These are phyloP conservation scores for Geophilus truncorum DNA, from an alignment of 2,888 invertebrate species.

Conservation along the genomic window DNA sequence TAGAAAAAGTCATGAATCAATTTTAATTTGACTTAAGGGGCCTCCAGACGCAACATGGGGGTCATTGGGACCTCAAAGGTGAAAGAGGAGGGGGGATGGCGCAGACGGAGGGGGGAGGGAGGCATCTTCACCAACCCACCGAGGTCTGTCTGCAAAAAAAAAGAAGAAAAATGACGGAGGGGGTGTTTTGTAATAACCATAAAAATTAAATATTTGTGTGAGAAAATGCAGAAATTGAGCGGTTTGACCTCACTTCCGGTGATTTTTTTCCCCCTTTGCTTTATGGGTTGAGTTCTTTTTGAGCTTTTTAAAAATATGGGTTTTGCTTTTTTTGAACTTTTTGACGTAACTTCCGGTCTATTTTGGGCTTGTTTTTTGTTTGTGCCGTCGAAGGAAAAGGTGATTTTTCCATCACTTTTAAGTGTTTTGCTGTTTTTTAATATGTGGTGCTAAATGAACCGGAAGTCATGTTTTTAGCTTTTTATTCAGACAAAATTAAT, in stretches of 20 bases:
- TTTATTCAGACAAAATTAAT: too few species aligned
- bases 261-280: not conserved
- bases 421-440: too few species aligned
- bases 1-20: constrained; percentile 1
- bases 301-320: not conserved
- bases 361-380: not conserved
- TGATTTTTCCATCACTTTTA: too few species aligned
- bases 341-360: not conserved
- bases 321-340: not conserved
- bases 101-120: not conserved
- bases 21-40: constrained; percentile 15
- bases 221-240: too few species aligned
- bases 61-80: constrained; percentile 10
- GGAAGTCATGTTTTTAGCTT: too few species aligned
- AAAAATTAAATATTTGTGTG: not conserved
- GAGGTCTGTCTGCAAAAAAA: not conserved
- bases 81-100: not conserved
- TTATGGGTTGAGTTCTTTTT: not conserved
- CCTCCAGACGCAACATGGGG: not conserved
- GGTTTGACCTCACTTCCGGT: too few species aligned
- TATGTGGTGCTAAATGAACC: too few species aligned
- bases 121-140: not conserved
- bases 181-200: not conserved
- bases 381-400: too few species aligned
- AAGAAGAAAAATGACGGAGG: not conserved